Base-by-base conservation (phyloP, 2,113 vertebrate genomes). In the Urocolius indicus region DNA sequence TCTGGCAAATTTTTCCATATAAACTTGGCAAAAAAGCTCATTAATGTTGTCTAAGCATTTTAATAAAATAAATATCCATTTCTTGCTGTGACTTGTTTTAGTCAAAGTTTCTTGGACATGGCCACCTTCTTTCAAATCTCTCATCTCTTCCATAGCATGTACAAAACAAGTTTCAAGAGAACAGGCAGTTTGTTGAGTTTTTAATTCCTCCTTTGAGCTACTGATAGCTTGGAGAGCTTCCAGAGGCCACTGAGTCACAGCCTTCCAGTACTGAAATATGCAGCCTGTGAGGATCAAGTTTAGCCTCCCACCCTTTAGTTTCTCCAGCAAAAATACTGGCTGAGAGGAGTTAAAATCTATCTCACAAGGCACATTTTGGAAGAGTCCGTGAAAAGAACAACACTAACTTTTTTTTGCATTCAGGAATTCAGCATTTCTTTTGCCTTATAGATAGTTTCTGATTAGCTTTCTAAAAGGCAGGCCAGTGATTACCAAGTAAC, bases 181-280 rank as follows among this genome's bases (percentile, higher is more conserved):
- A 91, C 79, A 93, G 43, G 75, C 82, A 77, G 83, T 63, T 76
- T 0, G 23, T 55, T 91, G 54, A 95, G 91, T 38, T 90, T 87
- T 84, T 80, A 87, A 82, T 89, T 94, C 86, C 87, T 81, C 61
- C 75, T 94, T 65, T 69, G 90, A 90, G 92, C 72, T 92, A 88
- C 86, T 90, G 82, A 94, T 55, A 78, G 66, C 75, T 87, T 93
- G 86, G 93, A 93, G 75, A 82, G 55, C 30, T 78, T 94, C 82
- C 94, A 94, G 88, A 93, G 79, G 84, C 89, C 68, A 93, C 80
- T 80, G 83, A 92, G 82, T 94, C 85, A 93, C 65, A 90, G 86
- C 30, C 87, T 90, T 81, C 90, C 83, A 92, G 90, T 81, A 65
- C 36, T 81, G 69, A 90, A 95, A 92, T 65, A 87, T 65, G 78